Percentiles rank a stretch among this genome's conserved stretches.
Conservation (phyloP, 2,888 invertebrate genomes). For the Euspilapteryx auroguttella region DNA sequence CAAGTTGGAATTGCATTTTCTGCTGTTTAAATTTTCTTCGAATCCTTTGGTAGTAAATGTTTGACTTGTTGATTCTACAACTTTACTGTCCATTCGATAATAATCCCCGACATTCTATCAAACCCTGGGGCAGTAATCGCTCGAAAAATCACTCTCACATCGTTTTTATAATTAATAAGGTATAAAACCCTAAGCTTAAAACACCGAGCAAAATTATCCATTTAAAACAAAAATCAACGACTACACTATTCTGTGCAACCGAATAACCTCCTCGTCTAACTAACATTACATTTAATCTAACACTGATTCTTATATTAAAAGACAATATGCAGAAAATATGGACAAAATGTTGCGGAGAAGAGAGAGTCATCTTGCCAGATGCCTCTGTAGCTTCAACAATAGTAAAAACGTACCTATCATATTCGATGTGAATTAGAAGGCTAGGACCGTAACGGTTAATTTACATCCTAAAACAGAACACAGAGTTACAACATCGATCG, state of each 20-base stretch:
- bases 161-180: conserved; percentile 27
- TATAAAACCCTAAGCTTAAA: conserved; percentile 53
- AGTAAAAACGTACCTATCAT: conserved; percentile 36
- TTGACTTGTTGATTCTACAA: too few species aligned
- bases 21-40: too few species aligned
- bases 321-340: conserved; percentile 47
- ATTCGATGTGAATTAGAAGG: conserved; percentile 58
- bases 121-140: conserved; percentile 22
- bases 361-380: too few species aligned
- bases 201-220: conserved; percentile 33
- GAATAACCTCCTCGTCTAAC: too few species aligned
- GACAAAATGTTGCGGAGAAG: too few species aligned
- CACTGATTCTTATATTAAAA: conserved; percentile 37
- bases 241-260: too few species aligned
- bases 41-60: too few species aligned
- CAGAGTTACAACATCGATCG: conserved; percentile 30
- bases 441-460: conserved; percentile 44
- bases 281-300: conserved; percentile 34
- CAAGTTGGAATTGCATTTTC: too few species aligned
- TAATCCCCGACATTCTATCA: not conserved
- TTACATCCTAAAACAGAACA: conserved; percentile 40
- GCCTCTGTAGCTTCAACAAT: too few species aligned
- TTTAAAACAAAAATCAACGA: too few species aligned
- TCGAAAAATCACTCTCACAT: conserved; percentile 48
- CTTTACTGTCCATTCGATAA: not conserved